A percentile compares a stretch with the other conserved stretches of the same genome.
Conservation (phyloP, 35 echinoderm and acorn worm genomes). For the Apostichopus japonicus region DNA sequence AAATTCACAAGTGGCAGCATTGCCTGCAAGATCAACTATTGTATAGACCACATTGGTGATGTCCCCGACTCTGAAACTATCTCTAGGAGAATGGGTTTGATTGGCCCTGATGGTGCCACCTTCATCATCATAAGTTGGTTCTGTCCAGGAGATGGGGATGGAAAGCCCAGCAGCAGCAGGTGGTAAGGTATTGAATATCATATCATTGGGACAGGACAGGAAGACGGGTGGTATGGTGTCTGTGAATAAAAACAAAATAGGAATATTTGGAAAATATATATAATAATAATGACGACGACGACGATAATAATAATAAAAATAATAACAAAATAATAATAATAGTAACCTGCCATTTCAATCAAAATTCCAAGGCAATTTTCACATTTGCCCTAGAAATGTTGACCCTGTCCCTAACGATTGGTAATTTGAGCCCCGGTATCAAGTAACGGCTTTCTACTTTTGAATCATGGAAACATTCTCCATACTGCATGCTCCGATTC, state of each 20-base stretch:
- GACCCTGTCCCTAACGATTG: neutral
- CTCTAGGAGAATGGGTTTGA: slow-evolving; percentile 38
- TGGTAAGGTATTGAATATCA: neutral
- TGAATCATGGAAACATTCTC: neutral
- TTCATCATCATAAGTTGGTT: slow-evolving; percentile 9
- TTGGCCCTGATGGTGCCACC: neutral
- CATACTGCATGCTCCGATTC: too few relatives aligned
- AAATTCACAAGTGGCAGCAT: too few relatives aligned
- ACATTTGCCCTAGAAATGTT: neutral
- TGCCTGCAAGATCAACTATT: too few relatives aligned
- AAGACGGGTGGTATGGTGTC: slow-evolving; percentile 20
- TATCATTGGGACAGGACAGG: neutral
- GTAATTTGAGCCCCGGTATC: neutral
- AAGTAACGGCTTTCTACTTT: neutral
- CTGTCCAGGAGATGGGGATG: neutral
- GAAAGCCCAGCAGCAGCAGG: neutral
- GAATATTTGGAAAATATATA: neutral
- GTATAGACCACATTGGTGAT: neutral
- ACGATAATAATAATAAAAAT: too few relatives aligned
- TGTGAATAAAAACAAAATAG: neutral
- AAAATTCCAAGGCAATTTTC: neutral
- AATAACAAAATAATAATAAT: too few relatives aligned
- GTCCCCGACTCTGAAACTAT: slow-evolving; percentile 20
- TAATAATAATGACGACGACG: neutral
- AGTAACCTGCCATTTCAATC: neutral